Evolutionary conservation across 1,140 invertebrate species (phyloP).

Genomic region (Hirudo medicinalis): DNA sequence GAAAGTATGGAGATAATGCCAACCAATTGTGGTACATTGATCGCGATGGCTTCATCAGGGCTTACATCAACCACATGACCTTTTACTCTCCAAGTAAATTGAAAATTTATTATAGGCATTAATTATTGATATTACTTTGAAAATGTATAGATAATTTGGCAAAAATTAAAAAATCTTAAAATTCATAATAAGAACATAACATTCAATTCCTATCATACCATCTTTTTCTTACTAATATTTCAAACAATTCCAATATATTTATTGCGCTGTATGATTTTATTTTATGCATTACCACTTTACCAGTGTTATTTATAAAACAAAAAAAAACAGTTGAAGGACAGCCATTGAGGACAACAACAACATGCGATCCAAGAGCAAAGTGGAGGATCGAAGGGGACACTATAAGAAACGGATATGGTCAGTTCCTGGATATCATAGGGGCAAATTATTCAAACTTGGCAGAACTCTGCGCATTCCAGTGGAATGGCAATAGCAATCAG

Average conservation of each 20-base stretch:
- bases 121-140: too few relatives aligned
- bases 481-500: constrained; percentile 1
- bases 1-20: background rate
- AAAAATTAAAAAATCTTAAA: too few relatives aligned
- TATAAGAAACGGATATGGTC: background rate
- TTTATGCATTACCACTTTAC: too few relatives aligned
- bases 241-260: too few relatives aligned
- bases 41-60: constrained; percentile 6
- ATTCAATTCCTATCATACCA: too few relatives aligned
- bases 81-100: constrained; percentile 1
- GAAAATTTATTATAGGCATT: too few relatives aligned
- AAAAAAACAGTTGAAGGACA: too few relatives aligned
- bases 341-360: background rate
- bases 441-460: background rate
- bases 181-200: too few relatives aligned
- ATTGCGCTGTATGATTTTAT: too few relatives aligned
- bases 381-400: constrained; percentile 1
- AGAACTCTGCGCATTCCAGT: constrained; percentile 5
- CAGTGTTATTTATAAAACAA: too few relatives aligned
- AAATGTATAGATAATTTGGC: too few relatives aligned
- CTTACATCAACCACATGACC: background rate
- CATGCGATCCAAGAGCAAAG: background rate
- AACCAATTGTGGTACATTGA: constrained; percentile 16
- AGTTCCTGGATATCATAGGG: background rate
- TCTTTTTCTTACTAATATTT: too few relatives aligned